Evolutionary conservation across 2,113 vertebrate species (phyloP).

Genomic region (Ctenomys sociabilis): DNA sequence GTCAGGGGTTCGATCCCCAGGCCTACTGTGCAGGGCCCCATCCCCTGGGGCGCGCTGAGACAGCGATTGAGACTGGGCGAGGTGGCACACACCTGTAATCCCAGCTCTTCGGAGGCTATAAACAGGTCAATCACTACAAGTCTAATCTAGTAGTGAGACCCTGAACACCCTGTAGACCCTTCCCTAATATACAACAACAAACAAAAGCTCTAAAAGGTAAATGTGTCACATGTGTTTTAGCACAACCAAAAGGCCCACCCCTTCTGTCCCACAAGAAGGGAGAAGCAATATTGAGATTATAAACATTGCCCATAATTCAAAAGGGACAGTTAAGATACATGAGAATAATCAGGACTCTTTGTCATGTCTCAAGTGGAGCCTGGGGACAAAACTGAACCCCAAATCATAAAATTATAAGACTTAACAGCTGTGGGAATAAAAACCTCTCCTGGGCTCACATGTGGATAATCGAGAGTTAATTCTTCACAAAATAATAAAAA

Average conservation of each 20-base stretch:
- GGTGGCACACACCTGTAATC: no score
- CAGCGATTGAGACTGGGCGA: no score
- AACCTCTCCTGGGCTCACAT: neutral
- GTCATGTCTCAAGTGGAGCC: neutral
- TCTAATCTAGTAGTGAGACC: no score
- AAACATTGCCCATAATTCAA: neutral
- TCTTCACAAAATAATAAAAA: conserved; percentile 51
- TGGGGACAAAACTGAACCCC: neutral
- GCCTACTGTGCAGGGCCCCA: no score
- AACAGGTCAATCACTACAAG: no score
- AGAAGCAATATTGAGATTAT: fast-evolving
- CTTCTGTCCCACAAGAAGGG: neutral
- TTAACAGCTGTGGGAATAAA: conserved; percentile 17
- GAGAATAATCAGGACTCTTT: neutral
- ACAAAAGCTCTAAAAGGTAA: neutral
- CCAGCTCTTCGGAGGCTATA: no score
- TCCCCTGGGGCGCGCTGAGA: no score
- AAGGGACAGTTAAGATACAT: neutral
- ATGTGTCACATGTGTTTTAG: neutral
- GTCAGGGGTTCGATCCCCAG: no score
- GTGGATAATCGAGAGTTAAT: conserved; percentile 53
- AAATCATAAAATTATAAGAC: neutral
- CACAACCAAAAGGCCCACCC: neutral
- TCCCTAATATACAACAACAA: no score
- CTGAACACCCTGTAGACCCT: no score